Base-by-base conservation (phyloP, 1,140 invertebrate genomes). In the Holcopasites calliopsidis region DNA sequence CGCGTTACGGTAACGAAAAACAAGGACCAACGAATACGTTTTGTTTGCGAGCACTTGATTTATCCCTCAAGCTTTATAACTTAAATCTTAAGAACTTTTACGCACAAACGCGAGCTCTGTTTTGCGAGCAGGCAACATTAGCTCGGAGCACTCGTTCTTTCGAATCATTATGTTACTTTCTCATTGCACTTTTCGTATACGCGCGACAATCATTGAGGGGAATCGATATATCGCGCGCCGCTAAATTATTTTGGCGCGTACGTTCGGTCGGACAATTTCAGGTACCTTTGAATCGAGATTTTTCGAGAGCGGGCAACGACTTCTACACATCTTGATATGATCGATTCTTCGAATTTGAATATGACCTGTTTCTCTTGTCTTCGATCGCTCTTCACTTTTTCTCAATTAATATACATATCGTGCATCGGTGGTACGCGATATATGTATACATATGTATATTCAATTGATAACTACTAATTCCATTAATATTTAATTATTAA, bases 1-100 rank as follows among this genome's bases (percentile, higher is more conserved):
- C 76, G 65, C 52, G 38, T 60, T 60, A 64, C 50, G 50, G 73
- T 68, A 82, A 82, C 69, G 60, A 81, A 52, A 64, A 61, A 54
- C 28, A 35, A n/a, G 23, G 42, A 66, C 21, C 31, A 33, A 57
- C 21, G 31, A 38, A 33, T 31, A 7, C 33, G 35, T 31, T 71
- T 60, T 55, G 11, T 42, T 50, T 47, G 11, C 52, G 21, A 13
- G 47, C 18, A 21, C 71, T 70, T 44, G 38, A n/a, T 55, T 33
- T 44, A 6, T 65, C n/a, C 49, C 21, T 58, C 55, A 16, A 16
- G 26, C 18, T 26, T 62, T 61, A n/a, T n/a, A 61, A 58, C 73
- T 70, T 76, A 40, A 52, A 23, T n/a, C 16, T 16, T 31, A 42
- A 52, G 31, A 35, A 50, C 31, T 64, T 40, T n/a, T n/a, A n/a